A percentile compares a stretch with the other conserved stretches of the same genome.
These are phyloP conservation scores for Muntiacus reevesi DNA, from an alignment of 2,113 vertebrate genomes.

Conservation along the genomic window DNA sequence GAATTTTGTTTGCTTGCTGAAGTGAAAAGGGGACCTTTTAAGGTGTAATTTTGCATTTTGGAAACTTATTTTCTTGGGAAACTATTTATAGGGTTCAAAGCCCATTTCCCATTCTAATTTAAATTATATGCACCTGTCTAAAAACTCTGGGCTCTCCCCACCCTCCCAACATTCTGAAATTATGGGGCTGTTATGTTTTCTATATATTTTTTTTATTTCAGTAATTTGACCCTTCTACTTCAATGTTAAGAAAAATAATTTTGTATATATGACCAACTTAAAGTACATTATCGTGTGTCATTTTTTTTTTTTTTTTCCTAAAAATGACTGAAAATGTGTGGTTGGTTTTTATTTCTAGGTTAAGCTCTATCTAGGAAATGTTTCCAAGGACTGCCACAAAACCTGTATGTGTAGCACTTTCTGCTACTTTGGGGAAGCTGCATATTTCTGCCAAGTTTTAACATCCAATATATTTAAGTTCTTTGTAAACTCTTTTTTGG, in stretches of 20 bases:
- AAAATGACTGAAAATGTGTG: not conserved
- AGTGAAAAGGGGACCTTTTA: constrained; percentile 62
- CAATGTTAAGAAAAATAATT: not conserved
- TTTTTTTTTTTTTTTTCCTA: not conserved
- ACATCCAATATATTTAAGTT: not conserved
- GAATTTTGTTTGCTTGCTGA: constrained; percentile 54
- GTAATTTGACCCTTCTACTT: constrained; percentile 5
- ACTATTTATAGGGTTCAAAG: constrained; percentile 75
- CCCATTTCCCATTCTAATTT: constrained; percentile 77
- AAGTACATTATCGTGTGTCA: not conserved
- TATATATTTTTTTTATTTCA: not conserved
- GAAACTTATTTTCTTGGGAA: constrained; percentile 73
- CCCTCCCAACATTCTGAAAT: not conserved
- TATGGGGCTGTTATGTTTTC: not conserved
- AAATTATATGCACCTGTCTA: constrained; percentile 56
- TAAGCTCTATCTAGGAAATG: not conserved
- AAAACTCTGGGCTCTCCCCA: not conserved
- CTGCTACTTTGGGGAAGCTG: not conserved
- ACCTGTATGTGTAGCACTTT: not conserved
- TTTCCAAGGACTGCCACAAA: not conserved
- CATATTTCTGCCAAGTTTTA: constrained; percentile 48
- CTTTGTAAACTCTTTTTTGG: not conserved
- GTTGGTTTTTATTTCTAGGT: not conserved
- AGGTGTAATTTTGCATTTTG: constrained; percentile 80
- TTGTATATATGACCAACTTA: not conserved